These are phyloP conservation scores for human (Homo sapiens) DNA, from an alignment of 2,113 vertebrate species.

Conservation along the genomic window DNA sequence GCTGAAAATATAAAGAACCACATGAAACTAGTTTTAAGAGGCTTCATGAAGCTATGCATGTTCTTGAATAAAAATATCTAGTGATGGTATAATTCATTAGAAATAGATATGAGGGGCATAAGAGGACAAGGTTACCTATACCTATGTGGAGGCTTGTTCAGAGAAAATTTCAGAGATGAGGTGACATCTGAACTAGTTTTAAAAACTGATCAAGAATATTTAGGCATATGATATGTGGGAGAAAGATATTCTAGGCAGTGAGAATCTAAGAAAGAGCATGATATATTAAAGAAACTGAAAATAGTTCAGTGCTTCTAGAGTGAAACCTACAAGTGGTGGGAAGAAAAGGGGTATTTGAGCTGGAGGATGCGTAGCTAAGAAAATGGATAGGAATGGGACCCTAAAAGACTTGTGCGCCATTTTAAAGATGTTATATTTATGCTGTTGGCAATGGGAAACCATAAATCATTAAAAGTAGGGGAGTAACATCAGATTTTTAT, in stretches of 20 bases:
- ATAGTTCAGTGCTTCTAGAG: background rate
- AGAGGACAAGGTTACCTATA: background rate
- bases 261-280: background rate
- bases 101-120: background rate
- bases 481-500: background rate
- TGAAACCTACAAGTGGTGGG: background rate
- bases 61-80: background rate
- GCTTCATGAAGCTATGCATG: background rate
- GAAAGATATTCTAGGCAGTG: background rate
- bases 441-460: background rate
- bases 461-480: background rate
- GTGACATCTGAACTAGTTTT: background rate
- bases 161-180: background rate
- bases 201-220: background rate
- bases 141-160: background rate
- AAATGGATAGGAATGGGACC: background rate
- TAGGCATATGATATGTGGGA: background rate
- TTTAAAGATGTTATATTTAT: background rate
- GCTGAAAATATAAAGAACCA: background rate
- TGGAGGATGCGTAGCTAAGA: background rate
- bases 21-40: background rate
- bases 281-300: background rate
- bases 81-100: background rate
- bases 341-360: background rate
- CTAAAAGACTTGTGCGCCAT: accelerated